Conservation (phyloP, 2,888 invertebrate genomes). For the Leptinotarsa juncta region DNA sequence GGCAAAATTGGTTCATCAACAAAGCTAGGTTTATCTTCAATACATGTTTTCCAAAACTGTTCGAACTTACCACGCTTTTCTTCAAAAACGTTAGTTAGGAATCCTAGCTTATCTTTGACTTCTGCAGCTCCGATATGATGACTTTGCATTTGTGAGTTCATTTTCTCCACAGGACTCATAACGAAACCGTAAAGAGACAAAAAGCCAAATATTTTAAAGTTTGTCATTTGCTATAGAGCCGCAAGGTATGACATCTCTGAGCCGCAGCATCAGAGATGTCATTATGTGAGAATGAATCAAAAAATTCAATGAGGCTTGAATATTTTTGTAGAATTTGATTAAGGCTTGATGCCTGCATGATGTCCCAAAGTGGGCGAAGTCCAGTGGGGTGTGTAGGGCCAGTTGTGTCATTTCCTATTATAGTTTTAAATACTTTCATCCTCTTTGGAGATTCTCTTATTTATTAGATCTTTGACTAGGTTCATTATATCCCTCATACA, state of each 20-base stretch:
- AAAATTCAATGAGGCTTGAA: not conserved
- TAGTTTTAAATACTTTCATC: not conserved
- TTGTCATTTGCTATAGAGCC: not conserved
- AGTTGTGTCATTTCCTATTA: not conserved
- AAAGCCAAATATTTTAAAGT: no score
- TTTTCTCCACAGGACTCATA: no score
- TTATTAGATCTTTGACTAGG: not conserved
- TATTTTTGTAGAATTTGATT: not conserved
- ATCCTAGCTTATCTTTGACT: no score
- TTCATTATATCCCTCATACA: not conserved
- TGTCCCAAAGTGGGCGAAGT: no score
- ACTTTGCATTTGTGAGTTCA: no score
- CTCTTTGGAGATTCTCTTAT: not conserved
- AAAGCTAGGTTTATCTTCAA: not conserved
- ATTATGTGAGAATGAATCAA: not conserved
- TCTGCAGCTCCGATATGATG: no score
- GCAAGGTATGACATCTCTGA: not conserved
- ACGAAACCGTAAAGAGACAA: no score
- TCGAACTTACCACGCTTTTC: conserved; percentile 1
- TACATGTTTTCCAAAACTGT: not conserved
- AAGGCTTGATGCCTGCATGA: not conserved
- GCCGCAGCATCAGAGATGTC: not conserved
- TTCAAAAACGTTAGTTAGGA: not conserved
- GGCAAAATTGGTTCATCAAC: conserved; percentile 1
- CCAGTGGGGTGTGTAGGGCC: no score